Evolutionary conservation across 2,797 vertebrate species (phyloP).

Genomic region (Scleropages formosus): DNA sequence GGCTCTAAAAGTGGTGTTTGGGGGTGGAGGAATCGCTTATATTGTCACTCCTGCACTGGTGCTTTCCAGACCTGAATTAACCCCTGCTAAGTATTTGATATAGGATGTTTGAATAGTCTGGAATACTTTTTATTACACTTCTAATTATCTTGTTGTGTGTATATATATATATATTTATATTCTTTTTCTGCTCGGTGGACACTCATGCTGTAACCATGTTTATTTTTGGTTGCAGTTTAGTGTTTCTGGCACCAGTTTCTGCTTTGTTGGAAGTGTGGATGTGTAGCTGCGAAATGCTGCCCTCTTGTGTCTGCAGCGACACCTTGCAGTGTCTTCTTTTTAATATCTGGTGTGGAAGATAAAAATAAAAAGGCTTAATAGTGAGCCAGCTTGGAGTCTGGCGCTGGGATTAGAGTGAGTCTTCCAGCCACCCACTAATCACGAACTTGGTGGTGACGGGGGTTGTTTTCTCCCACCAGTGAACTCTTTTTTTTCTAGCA

Average conservation of each 20-base stretch:
- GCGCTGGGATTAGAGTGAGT: slow-evolving; percentile 63
- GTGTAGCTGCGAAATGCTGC: slow-evolving; percentile 52
- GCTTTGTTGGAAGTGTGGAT: neutral
- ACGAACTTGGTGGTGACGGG: slow-evolving; percentile 46
- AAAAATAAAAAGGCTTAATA: slow-evolving; percentile 65
- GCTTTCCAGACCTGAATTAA: no score
- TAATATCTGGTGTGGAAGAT: slow-evolving; percentile 40
- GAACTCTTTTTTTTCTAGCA: slow-evolving; percentile 38
- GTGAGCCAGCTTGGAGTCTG: slow-evolving; percentile 66
- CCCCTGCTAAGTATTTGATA: no score
- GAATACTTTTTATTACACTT: no score
- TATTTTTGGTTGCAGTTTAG: no score
- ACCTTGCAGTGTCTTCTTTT: slow-evolving; percentile 41
- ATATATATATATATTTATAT: no score
- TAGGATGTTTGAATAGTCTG: no score
- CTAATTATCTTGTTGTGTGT: no score
- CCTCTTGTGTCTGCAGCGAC: slow-evolving; percentile 53
- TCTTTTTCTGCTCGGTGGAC: no score
- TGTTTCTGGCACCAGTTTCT: no score
- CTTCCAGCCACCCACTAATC: slow-evolving; percentile 54
- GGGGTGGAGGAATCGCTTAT: neutral
- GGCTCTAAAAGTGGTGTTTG: slow-evolving; percentile 39
- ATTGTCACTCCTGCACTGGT: neutral
- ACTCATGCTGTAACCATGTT: no score
- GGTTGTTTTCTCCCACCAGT: slow-evolving; percentile 60